Evolutionary conservation across 92 coral and sea anemone genomes (phyloP), one percentile per base, ranked within the genome.

Genomic region (Epizoanthus stellaris): DNA sequence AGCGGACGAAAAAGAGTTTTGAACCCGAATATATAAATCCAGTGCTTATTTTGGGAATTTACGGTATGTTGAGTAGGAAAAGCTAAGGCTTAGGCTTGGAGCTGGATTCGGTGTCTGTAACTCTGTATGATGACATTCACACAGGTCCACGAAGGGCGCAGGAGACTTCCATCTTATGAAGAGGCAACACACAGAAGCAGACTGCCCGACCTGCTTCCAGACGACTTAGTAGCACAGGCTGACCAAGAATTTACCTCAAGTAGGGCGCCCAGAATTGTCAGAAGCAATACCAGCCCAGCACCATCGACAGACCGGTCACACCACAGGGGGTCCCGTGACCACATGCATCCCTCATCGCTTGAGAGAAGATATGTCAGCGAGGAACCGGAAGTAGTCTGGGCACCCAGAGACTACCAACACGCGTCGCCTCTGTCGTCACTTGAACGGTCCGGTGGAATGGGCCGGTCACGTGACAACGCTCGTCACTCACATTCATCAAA

Each of bases 181-280:
- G 98, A 94, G 61, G 92, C 98, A 19, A 69, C 89, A 4, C 89
- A 94, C 73, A 89, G 92, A 42, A 86, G 80, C 53, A 91, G 89
- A 70, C 84, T 94, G 69, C 98, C 98, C 5, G 98, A 94, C 63
- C 92, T 94, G 4, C 90, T 94, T 39, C 95, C 92, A 17, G 94
- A 88, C 19, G 87, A 91, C 62, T 45, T 85, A 3, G 81, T 87
- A 23, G 73, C 83, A 45, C 83, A 79, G 72, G 83, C 59, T 12
- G 70, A 79, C 72, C 59, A 79, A 25, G 83, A 79, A 43, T 63
- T 62, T 79, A 20, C 60, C 23, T 58, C 70, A 4, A 45, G 72
- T 45, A 64, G 83, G 72, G 40, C 71, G 6, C 42, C 83, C 58
- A 79, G 42, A 79, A 38, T 76, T 38, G 56, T 63, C 1, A 79